phyloP scores from a whole-genome alignment of 2,797 vertebrate species.

The Babyrousa celebensis region DNA sequence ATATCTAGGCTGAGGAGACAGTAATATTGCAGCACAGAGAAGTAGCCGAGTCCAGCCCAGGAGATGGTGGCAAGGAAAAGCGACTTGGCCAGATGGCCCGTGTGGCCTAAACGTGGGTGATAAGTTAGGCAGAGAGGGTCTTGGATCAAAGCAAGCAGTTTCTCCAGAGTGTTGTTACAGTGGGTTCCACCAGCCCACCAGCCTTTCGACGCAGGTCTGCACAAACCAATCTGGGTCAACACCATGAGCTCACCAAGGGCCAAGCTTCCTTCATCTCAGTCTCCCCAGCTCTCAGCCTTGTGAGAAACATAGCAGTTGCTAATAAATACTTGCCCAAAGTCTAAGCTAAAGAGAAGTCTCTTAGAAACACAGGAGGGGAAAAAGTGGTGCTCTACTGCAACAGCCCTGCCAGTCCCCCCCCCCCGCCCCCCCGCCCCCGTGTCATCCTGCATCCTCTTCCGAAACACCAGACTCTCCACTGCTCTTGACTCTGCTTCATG shows the following conservation, averaged over 20 bases:
- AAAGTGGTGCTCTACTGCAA: not conserved
- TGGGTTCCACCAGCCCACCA: not conserved
- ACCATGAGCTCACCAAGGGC: not conserved
- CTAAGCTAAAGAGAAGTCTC: not conserved
- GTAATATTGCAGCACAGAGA: not conserved
- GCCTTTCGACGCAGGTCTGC: fast-evolving
- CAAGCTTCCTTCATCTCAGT: not conserved
- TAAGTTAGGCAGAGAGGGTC: not conserved
- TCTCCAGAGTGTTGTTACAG: not conserved
- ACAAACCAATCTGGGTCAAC: not conserved
- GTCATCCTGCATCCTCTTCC: not conserved
- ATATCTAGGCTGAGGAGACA: not conserved
- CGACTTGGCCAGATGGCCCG: not conserved
- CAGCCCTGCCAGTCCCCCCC: not conserved
- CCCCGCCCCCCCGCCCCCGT: not conserved
- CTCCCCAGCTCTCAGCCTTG: not conserved
- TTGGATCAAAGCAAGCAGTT: not conserved
- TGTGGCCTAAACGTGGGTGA: not conserved
- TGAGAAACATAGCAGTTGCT: not conserved
- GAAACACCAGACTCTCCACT: not conserved
- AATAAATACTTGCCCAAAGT: not conserved
- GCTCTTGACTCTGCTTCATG: not conserved
- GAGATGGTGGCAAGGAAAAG: not conserved
- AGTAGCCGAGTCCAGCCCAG: not conserved
- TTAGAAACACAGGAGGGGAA: not conserved